Evolutionary conservation across 2,888 invertebrate genomes (phyloP), one percentile per base, ranked within the genome.

Genomic region (Schrankia costaestrigalis): DNA sequence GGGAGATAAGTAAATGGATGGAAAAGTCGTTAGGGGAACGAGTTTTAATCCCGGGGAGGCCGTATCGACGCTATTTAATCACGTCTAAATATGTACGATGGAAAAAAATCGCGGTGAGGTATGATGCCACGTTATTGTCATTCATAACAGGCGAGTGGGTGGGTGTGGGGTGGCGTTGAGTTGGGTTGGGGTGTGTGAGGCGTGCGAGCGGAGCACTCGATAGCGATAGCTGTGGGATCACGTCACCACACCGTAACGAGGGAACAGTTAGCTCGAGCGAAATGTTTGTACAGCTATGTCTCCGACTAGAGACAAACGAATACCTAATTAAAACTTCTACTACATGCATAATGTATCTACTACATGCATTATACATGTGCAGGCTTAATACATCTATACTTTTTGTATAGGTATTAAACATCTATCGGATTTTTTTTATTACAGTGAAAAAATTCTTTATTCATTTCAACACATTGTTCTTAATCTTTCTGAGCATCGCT

Each of bases 111-210:
- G 72, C 66, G 65, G 71, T 65, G 67, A 78, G 71, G 73, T 78
- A 78, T 78, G 75, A 71, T 75, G 71, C 72, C 68, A 71, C 77
- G 78, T 73, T 83, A 85, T 85, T 86, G 85, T 86, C 85, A 84
- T 86, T 86, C 83, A 87, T 84, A 82, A 80, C 80, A 63, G 68
- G 62, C 56, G 56, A 46, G 62, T 55, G 60, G 55, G 65, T 36
- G 50, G 43, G 33, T 18, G 41, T 40, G 55, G 43, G 42, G 56
- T 27, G 46, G 41, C 39, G 50, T 31, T 23, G 39, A 35, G 23
- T 34, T 43, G 53, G 48, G 55, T 58, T 41, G 46, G 55, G 54
- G 53, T 53, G 56, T 49, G 48, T 41, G 42, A 42, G 47, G 39
- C 26, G 49, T 32, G 55, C 25, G 40, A 46, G 43, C 13, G 7